Evolutionary conservation across 2,113 vertebrate genomes (phyloP), one percentile per base, ranked within the genome.

Genomic region (Scopus umbretta): DNA sequence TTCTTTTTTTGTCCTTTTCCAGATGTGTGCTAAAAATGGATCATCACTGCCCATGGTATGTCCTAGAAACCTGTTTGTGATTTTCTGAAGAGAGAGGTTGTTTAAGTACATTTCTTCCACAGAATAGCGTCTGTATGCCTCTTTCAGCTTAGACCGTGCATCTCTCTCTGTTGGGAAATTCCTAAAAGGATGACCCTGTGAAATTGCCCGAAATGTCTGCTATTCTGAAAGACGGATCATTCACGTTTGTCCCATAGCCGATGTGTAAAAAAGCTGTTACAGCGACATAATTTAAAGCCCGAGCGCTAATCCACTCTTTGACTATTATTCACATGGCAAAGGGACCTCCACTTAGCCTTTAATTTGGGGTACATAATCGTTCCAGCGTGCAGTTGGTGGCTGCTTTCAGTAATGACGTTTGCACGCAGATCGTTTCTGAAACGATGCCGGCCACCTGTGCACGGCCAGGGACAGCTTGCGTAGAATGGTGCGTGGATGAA

Each of bases 11-110:
- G n/a, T 73, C 53, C 62, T 92, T 94, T 82, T 97, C 49, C 96
- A 99, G 99, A 82, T 99, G 99, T 66, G 99, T 99, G 86, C 97
- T 99, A 94, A 99, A 99, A 98, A 99, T 99, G 99, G 99, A 99
- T 98, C 99, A 99, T 97, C 99, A 99, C 90, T 99, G 99, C 81
- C 99, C 99, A 4, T 99, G 99, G 99, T 99, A 98, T 89, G 98
- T 98, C 32, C 81, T n/a, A 38, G 75, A 81, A 47, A 56, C 6
- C 89, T 42, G 66, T 63, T 88, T 94, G 70, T 94, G 43, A 25
- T 36, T 72, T 90, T 79, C 25, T 42, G n/a, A 52, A 68, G 65
- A 56, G 29, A 63, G 78, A 70, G 42, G 30, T 19, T 79, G 25
- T 47, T 92, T 42, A n/a, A 20, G 29, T 53, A 9, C 12, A 18